Evolutionary conservation across 1,140 invertebrate genomes (phyloP).

Genomic region (Drosophila athabasca): DNA sequence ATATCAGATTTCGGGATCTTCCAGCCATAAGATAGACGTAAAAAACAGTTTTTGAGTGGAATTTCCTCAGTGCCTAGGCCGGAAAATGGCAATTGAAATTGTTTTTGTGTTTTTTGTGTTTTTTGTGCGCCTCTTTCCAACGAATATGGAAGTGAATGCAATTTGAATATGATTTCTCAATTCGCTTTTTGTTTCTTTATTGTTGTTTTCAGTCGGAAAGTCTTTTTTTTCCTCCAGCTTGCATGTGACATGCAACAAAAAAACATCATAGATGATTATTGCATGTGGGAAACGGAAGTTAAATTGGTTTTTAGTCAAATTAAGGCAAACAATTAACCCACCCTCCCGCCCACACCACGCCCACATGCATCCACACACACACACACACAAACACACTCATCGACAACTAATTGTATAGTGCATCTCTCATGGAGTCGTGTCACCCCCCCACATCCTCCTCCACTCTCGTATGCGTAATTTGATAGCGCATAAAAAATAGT

Average conservation of each 20-base stretch:
- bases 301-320: slow-evolving; percentile 45
- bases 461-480: too few species aligned
- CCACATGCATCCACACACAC: too few species aligned
- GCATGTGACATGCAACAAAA: slow-evolving; percentile 38
- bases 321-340: slow-evolving; percentile 15
- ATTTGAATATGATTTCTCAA: slow-evolving; percentile 51
- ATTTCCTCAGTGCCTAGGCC: slow-evolving; percentile 24
- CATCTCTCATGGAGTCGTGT: too few species aligned
- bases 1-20: slow-evolving; percentile 18
- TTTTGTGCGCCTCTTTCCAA: slow-evolving; percentile 14
- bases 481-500: too few species aligned
- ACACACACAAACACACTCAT: not conserved
- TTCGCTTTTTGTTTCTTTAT: slow-evolving; percentile 17
- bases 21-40: not conserved
- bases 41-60: not conserved
- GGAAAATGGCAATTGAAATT: slow-evolving; percentile 33
- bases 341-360: slow-evolving; percentile 1
- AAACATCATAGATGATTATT: slow-evolving; percentile 17
- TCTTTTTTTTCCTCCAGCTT: slow-evolving; percentile 1
- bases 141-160: slow-evolving; percentile 29
- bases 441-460: too few species aligned
- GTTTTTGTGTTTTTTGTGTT: too few species aligned
- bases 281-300: slow-evolving; percentile 46
- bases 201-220: not conserved
- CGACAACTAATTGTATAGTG: slow-evolving; percentile 14